phyloP scores from a whole-genome alignment of 1,140 invertebrate species.

The Phymorhynchus buccinoides region DNA sequence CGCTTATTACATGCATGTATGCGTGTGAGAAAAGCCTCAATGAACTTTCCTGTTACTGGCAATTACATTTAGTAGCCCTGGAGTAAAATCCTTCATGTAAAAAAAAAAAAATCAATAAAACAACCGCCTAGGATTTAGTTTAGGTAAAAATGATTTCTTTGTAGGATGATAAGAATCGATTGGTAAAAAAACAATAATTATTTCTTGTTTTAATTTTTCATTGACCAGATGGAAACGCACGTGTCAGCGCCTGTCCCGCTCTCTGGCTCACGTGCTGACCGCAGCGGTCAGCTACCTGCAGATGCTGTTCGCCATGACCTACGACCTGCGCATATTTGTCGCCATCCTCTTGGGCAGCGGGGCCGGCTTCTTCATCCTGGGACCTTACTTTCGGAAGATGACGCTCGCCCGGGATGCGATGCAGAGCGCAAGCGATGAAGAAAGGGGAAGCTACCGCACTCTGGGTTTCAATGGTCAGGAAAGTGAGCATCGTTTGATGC shows the following conservation, averaged over 20 bases:
- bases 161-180: too few species aligned
- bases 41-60: too few species aligned
- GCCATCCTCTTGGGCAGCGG: slow-evolving; percentile 34
- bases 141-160: too few species aligned
- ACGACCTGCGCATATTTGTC: slow-evolving; percentile 39
- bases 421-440: background rate
- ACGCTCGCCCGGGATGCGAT: background rate
- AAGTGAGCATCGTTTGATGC: background rate
- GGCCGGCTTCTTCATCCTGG: slow-evolving; percentile 28
- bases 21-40: too few species aligned
- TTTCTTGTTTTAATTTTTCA: too few species aligned
- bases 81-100: too few species aligned
- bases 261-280: slow-evolving; percentile 22
- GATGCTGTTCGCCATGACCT: slow-evolving; percentile 37
- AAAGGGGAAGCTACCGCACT: background rate
- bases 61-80: too few species aligned
- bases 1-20: too few species aligned
- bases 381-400: slow-evolving; percentile 21
- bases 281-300: slow-evolving; percentile 9
- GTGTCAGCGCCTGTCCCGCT: slow-evolving; percentile 1
- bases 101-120: too few species aligned
- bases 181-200: too few species aligned
- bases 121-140: too few species aligned
- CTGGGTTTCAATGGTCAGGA: background rate
- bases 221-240: slow-evolving; percentile 18